Conservation (phyloP, 2,888 invertebrate genomes). For the Mimumesa dahlbomi region DNA sequence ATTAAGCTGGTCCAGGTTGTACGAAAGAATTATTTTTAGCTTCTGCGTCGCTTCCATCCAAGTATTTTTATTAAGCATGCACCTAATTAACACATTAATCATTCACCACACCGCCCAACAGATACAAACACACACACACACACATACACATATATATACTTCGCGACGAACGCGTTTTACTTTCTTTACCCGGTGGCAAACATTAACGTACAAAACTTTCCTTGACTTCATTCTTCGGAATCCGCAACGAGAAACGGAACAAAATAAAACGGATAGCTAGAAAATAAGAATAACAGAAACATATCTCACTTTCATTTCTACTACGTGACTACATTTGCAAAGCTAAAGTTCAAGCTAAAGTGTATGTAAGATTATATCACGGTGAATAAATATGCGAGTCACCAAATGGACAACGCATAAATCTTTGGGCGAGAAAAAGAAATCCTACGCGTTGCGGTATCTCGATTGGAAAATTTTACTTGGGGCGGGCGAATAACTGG, state of each 20-base stretch:
- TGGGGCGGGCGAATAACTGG: slow-evolving; percentile 1
- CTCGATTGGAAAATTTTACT: slow-evolving; percentile 42
- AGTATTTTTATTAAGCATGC: background rate
- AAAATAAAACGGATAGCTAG: too few species aligned
- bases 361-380: slow-evolving; percentile 12
- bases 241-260: too few species aligned
- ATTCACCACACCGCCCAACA: too few species aligned
- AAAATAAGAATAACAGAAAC: too few species aligned
- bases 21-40: background rate
- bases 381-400: slow-evolving; percentile 21
- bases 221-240: too few species aligned
- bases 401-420: slow-evolving; percentile 27
- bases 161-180: too few species aligned
- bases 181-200: too few species aligned
- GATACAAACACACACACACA: too few species aligned
- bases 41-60: background rate
- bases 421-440: slow-evolving; percentile 29
- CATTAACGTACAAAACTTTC: too few species aligned
- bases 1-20: slow-evolving; percentile 7
- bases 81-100: slow-evolving; percentile 1
- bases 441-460: slow-evolving; percentile 16
- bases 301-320: background rate
- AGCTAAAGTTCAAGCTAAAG: slow-evolving; percentile 6
- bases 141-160: too few species aligned
- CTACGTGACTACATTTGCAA: background rate